A percentile compares a stretch with the other conserved stretches of the same genome.
phyloP scores from a whole-genome alignment of 2,888 invertebrate species.

The Pollenia angustigena region DNA sequence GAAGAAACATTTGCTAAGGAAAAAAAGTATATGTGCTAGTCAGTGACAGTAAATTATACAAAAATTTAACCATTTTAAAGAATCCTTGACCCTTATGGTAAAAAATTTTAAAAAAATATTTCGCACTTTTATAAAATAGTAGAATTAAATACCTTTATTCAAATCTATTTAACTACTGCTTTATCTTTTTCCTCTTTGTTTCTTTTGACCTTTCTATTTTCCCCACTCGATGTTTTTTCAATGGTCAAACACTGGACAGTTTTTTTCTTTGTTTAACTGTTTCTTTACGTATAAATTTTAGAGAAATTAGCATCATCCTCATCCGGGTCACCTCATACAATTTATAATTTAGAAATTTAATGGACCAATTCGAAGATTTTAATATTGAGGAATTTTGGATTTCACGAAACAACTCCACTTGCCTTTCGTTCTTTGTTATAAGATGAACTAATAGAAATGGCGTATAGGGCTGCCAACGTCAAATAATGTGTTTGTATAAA shows the following conservation, averaged over 20 bases:
- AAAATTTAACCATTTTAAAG: conserved; percentile 25
- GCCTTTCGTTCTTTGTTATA: conserved; percentile 58
- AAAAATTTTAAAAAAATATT: neutral
- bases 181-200: conserved; percentile 37
- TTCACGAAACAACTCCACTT: conserved; percentile 13
- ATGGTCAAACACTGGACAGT: conserved; percentile 67
- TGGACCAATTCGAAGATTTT: conserved; percentile 52
- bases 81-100: conserved; percentile 46
- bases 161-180: conserved; percentile 38
- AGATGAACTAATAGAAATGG: conserved; percentile 45
- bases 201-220: conserved; percentile 58
- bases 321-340: conserved; percentile 64
- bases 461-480: conserved; percentile 20
- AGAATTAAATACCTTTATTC: conserved; percentile 52
- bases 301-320: conserved; percentile 65
- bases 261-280: conserved; percentile 70
- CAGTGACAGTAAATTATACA: conserved; percentile 16
- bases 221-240: conserved; percentile 48
- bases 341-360: conserved; percentile 45
- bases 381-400: conserved; percentile 53
- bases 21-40: conserved; percentile 12
- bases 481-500: neutral
- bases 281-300: conserved; percentile 61
- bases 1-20: neutral
- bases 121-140: conserved; percentile 1